A percentile compares a stretch with the other conserved stretches of the same genome.
Conservation (phyloP, 53 echinoderm and acorn worm species). For the Holothuria leucospilota region DNA sequence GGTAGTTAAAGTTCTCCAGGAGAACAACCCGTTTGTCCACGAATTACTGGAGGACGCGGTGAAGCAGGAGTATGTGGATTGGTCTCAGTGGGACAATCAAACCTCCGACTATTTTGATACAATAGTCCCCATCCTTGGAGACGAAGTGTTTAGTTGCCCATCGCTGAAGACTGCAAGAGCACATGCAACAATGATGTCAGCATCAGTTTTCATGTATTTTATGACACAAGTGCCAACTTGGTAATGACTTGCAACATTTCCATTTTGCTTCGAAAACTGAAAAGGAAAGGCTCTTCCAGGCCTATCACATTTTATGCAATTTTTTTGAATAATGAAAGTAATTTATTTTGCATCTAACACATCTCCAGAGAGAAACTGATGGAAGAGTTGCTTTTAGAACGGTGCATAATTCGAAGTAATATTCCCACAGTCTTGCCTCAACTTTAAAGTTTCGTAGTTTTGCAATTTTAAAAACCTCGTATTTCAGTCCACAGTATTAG, state of each 20-base stretch:
- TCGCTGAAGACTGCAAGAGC: conserved; percentile 55
- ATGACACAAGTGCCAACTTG: conserved; percentile 64
- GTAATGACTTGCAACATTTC: background rate
- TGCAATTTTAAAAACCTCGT: no score
- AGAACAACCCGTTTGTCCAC: background rate
- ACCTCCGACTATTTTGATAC: conserved; percentile 42
- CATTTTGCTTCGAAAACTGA: no score
- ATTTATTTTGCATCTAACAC: no score
- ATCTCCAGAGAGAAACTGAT: no score
- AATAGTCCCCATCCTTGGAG: conserved; percentile 39
- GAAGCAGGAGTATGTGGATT: conserved; percentile 66
- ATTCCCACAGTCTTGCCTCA: no score
- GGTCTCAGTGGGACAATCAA: conserved; percentile 57
- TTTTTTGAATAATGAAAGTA: no score
- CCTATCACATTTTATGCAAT: no score
- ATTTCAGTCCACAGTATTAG: no score
- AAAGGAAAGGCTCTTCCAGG: no score
- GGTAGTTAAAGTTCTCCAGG: background rate
- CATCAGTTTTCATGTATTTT: conserved; percentile 63
- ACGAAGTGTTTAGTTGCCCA: conserved; percentile 64
- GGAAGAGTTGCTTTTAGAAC: no score
- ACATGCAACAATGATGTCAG: conserved; percentile 48
- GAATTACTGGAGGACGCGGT: conserved; percentile 32
- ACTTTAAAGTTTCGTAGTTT: no score
- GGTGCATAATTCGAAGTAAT: no score